Conservation (phyloP, 1,140 invertebrate genomes). For the Tetramorium alpestre region DNA sequence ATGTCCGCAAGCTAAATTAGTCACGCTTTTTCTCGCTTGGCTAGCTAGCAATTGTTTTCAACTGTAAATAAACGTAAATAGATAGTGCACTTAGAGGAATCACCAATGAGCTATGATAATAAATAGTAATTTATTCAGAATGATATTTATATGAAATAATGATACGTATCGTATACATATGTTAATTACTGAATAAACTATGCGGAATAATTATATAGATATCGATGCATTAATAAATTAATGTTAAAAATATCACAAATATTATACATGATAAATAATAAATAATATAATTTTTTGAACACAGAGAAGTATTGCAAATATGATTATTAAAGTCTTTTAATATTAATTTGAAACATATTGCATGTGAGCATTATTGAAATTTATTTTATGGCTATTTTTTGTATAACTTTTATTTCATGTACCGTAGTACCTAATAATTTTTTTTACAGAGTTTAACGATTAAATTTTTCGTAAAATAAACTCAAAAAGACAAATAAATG, state of each 20-base stretch:
- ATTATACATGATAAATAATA: neutral
- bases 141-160: neutral
- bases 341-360: neutral
- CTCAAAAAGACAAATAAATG: neutral
- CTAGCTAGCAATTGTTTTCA: slow-evolving; percentile 2
- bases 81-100: neutral
- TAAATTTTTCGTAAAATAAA: neutral
- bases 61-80: slow-evolving; percentile 23
- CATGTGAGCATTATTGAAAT: neutral
- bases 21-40: slow-evolving; percentile 4
- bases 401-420: neutral
- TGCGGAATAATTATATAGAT: neutral
- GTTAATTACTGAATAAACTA: slow-evolving; percentile 10
- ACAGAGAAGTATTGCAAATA: neutral
- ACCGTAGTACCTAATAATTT: neutral
- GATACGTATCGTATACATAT: neutral
- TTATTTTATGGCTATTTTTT: neutral
- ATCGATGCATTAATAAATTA: neutral
- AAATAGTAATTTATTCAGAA: neutral
- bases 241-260: neutral
- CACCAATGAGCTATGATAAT: neutral
- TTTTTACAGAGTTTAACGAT: neutral
- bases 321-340: slow-evolving; percentile 2
- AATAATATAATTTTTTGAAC: neutral
- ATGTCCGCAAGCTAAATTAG: slow-evolving; percentile 25